Evolutionary conservation across 2,888 invertebrate species (phyloP).

Genomic region (Zygaena filipendulae): DNA sequence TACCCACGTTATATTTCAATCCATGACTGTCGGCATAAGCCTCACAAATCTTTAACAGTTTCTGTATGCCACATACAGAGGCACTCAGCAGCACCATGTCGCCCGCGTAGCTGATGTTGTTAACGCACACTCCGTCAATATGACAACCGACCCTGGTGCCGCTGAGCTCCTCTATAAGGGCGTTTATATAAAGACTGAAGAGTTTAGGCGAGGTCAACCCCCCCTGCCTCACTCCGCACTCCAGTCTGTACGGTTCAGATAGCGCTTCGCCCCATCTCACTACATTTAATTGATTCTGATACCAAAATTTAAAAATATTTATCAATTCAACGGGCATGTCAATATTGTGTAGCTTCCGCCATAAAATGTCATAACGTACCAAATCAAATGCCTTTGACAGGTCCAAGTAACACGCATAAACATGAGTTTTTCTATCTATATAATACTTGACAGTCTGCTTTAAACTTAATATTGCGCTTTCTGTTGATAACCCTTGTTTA

Average conservation of each 20-base stretch:
- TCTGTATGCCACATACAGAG: neutral
- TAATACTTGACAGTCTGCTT: slow-evolving; percentile 14
- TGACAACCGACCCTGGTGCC: slow-evolving; percentile 4
- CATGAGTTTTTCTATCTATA: slow-evolving; percentile 4
- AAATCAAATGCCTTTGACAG: slow-evolving; percentile 10
- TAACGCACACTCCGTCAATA: slow-evolving; percentile 4
- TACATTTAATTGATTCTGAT: slow-evolving; percentile 10
- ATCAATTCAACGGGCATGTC: slow-evolving; percentile 1
- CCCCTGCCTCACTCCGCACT: slow-evolving; percentile 18
- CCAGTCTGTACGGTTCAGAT: slow-evolving; percentile 11
- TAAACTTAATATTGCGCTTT: slow-evolving; percentile 9
- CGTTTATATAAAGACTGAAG: slow-evolving; percentile 7
- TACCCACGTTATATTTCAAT: too few species aligned
- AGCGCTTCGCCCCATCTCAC: slow-evolving; percentile 12
- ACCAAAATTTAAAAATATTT: too few species aligned
- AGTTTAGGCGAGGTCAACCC: slow-evolving; percentile 4
- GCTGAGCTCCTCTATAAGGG: slow-evolving; percentile 7
- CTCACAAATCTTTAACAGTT: too few species aligned
- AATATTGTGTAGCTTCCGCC: slow-evolving; percentile 6
- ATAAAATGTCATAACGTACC: slow-evolving; percentile 6
- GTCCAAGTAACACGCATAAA: slow-evolving; percentile 11
- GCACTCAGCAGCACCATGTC: slow-evolving; percentile 5
- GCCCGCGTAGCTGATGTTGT: slow-evolving; percentile 7
- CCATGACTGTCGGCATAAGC: too few species aligned
- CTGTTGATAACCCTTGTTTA: slow-evolving; percentile 7